These are phyloP conservation scores for Actenoides hombroni DNA, from an alignment of 2,113 vertebrate species.

Conservation along the genomic window DNA sequence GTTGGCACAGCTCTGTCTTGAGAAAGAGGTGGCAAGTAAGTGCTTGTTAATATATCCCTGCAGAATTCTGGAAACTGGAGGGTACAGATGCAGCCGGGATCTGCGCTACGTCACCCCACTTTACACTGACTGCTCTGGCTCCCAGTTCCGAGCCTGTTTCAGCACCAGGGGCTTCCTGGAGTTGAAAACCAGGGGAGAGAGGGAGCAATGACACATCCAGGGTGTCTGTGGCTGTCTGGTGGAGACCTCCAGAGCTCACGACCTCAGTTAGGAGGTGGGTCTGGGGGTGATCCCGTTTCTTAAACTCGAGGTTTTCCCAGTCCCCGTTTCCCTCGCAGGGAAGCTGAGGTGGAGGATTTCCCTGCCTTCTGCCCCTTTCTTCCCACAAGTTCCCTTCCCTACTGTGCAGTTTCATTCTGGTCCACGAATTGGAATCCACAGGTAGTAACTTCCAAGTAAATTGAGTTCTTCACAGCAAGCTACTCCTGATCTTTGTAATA, in stretches of 20 bases:
- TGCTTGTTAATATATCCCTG: neutral
- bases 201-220: neutral
- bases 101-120: neutral
- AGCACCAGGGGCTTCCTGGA: neutral
- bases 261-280: neutral
- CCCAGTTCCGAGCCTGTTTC: neutral
- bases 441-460: neutral
- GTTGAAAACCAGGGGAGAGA: neutral
- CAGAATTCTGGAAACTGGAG: neutral
- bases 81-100: neutral
- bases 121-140: neutral
- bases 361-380: neutral
- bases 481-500: neutral
- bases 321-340: neutral
- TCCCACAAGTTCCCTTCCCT: neutral
- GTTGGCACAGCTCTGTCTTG: neutral
- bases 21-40: neutral
- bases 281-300: neutral
- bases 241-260: neutral
- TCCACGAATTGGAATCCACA: accelerated
- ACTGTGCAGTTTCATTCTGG: accelerated
- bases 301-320: neutral
- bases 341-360: neutral
- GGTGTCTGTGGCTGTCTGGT: neutral
- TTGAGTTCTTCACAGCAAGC: neutral